Percentiles rank a stretch among this genome's conserved stretches.
Conservation (phyloP, 2,797 vertebrate species). For the Agapornis canus region DNA sequence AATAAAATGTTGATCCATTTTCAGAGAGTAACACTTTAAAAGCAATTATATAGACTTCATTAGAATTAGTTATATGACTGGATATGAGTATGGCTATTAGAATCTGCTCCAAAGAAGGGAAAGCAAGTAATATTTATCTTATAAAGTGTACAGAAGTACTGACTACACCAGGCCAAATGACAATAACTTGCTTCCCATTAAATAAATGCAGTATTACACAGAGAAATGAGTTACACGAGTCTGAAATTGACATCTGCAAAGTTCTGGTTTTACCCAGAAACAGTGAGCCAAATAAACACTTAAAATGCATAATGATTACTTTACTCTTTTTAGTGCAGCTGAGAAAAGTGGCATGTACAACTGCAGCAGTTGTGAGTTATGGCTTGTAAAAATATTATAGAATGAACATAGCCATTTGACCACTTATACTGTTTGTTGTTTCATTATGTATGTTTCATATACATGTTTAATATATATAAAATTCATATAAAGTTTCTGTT, state of each 20-base stretch:
- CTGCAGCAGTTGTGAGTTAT: background rate
- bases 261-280: conserved; percentile 10
- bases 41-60: background rate
- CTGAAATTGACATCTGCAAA: background rate
- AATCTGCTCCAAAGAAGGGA: background rate
- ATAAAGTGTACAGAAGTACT: background rate
- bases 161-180: background rate
- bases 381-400: background rate
- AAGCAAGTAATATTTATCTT: background rate
- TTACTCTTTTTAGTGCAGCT: background rate
- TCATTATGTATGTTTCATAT: background rate
- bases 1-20: background rate
- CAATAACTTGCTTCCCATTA: background rate
- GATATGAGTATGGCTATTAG: background rate
- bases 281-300: background rate
- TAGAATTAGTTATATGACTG: background rate
- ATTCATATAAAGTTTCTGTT: background rate
- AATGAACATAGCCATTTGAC: background rate
- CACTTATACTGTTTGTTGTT: conserved; percentile 20
- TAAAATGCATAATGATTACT: background rate
- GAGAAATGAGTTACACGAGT: background rate
- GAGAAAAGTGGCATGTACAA: background rate
- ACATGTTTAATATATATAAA: background rate
- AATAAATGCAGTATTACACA: background rate
- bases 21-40: background rate